phyloP scores from a whole-genome alignment of 2,797 vertebrate genomes.

The Argyrosomus regius region DNA sequence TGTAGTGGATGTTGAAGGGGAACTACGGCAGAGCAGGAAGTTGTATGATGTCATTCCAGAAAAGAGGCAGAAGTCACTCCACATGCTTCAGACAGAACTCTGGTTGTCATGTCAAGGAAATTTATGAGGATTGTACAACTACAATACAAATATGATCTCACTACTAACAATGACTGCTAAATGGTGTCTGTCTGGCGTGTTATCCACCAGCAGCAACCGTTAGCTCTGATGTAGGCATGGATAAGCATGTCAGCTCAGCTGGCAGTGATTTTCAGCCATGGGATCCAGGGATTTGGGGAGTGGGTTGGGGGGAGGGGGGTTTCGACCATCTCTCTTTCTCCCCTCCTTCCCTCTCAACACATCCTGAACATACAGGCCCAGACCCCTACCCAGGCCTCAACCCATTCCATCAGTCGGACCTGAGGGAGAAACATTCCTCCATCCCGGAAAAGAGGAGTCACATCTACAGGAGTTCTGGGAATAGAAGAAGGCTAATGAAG shows the following conservation, averaged over 20 bases:
- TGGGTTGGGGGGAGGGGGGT: background rate
- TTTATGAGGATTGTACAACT: background rate
- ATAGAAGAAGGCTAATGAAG: constrained; percentile 83
- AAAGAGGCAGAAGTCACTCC: constrained; percentile 24
- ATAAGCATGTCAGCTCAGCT: constrained; percentile 76
- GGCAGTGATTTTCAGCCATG: constrained; percentile 81
- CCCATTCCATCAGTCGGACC: constrained; percentile 79
- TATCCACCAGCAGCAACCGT: constrained; percentile 50
- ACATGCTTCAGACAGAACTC: constrained; percentile 21
- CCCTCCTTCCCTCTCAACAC: constrained; percentile 63
- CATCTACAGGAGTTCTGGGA: constrained; percentile 83
- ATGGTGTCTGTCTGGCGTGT: constrained; percentile 49
- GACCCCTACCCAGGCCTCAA: constrained; percentile 75
- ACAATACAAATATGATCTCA: constrained; percentile 45
- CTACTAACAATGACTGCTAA: constrained; percentile 25
- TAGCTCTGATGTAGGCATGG: constrained; percentile 66
- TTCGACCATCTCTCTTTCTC: constrained; percentile 52
- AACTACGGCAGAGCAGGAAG: constrained; percentile 30
- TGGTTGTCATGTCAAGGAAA: background rate
- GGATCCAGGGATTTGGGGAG: constrained; percentile 60
- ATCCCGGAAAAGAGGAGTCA: constrained; percentile 84
- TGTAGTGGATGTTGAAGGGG: constrained; percentile 30
- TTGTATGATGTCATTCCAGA: constrained; percentile 14
- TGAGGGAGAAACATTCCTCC: constrained; percentile 82
- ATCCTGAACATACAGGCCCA: constrained; percentile 78